These are phyloP conservation scores for Coregonus ussuriensis DNA, from an alignment of 2,797 vertebrate genomes.

Conservation along the genomic window DNA sequence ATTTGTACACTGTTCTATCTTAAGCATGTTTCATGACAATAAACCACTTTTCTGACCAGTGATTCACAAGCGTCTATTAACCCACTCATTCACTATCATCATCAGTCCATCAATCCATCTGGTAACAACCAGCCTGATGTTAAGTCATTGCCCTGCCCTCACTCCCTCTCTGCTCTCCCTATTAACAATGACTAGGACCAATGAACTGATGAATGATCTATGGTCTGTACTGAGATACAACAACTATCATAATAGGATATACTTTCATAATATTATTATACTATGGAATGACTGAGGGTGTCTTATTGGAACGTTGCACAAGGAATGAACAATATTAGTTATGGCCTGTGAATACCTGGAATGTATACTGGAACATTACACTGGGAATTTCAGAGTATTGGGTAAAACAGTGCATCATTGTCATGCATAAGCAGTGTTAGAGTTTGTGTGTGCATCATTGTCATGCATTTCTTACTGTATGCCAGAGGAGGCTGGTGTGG, in stretches of 20 bases:
- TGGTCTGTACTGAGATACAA: background rate
- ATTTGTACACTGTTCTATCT: background rate
- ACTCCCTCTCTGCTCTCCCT: background rate
- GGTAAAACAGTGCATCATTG: background rate
- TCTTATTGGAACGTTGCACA: background rate
- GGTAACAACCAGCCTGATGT: slow-evolving; percentile 6
- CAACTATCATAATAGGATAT: background rate
- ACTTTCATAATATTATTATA: background rate
- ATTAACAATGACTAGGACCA: background rate
- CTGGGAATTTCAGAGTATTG: too few species aligned
- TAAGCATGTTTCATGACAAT: slow-evolving; percentile 55
- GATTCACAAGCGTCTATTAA: slow-evolving; percentile 50
- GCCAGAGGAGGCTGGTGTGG: background rate
- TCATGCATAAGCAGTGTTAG: background rate
- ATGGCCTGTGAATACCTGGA: background rate
- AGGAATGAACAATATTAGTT: background rate
- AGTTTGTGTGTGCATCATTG: background rate
- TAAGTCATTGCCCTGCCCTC: background rate
- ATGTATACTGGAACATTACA: too few species aligned
- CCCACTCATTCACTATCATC: slow-evolving; percentile 30
- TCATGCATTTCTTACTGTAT: background rate
- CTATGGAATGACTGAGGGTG: background rate
- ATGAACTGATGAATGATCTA: background rate
- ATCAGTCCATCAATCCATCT: background rate
- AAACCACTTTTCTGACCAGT: slow-evolving; percentile 49